Conservation (phyloP, 1,140 invertebrate species). For the Schlechtendalia chinensis region DNA sequence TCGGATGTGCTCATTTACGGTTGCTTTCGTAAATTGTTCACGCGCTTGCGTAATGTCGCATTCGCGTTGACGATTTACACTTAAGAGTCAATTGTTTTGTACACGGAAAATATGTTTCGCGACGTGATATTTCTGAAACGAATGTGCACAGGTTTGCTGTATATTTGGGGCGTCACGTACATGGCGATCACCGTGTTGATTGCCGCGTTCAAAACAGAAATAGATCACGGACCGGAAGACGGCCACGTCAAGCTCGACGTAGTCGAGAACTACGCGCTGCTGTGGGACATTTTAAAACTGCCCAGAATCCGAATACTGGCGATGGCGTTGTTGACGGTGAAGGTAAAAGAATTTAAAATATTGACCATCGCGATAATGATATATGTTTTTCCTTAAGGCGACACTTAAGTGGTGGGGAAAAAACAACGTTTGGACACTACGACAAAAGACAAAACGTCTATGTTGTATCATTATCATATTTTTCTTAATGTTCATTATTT, state of each 20-base stretch:
- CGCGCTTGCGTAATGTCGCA: too few species aligned
- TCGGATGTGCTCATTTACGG: too few species aligned
- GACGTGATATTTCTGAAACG: not conserved
- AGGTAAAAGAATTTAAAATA: too few species aligned
- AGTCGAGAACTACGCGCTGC: not conserved
- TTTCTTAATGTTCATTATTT: too few species aligned
- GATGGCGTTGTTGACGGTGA: not conserved
- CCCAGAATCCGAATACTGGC: not conserved
- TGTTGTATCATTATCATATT: not conserved
- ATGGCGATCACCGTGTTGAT: conserved; percentile 87
- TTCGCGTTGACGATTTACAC: too few species aligned
- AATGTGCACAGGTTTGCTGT: conserved; percentile 73
- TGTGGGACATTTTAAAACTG: conserved; percentile 38
- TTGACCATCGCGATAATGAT: too few species aligned
- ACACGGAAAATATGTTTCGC: not conserved
- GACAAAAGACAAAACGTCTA: conserved; percentile 55
- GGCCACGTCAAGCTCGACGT: conserved; percentile 8
- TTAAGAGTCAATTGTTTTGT: not conserved
- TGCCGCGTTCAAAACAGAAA: conserved; percentile 85
- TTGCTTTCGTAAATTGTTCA: too few species aligned
- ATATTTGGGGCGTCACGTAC: conserved; percentile 93
- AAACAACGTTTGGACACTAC: too few species aligned
- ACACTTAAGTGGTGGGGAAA: too few species aligned
- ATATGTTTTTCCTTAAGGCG: too few species aligned
- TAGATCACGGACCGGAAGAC: conserved; percentile 52